phyloP scores from a whole-genome alignment of 2,797 vertebrate genomes.

The Sebastes baramenuke region DNA sequence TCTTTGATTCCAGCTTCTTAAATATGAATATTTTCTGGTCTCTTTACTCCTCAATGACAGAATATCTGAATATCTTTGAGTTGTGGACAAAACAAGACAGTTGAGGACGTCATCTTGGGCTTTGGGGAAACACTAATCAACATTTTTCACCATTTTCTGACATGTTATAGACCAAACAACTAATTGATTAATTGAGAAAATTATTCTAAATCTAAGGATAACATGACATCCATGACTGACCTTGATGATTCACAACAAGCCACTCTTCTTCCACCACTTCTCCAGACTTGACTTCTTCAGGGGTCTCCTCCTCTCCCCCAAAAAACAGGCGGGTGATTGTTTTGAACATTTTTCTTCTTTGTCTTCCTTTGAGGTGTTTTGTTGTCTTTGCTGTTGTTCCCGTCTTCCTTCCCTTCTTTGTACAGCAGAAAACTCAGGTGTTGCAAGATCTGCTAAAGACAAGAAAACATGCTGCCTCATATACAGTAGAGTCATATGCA shows the following conservation, averaged over 20 bases:
- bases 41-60: too few relatives aligned
- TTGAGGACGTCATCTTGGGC: too few relatives aligned
- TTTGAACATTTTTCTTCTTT: slow-evolving; percentile 85
- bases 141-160: too few relatives aligned
- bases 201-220: background rate
- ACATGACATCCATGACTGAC: slow-evolving; percentile 73
- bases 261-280: slow-evolving; percentile 90
- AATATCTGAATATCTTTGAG: too few relatives aligned
- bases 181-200: too few relatives aligned
- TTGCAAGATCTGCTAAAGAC: slow-evolving; percentile 1
- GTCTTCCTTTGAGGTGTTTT: background rate
- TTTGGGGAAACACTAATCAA: too few relatives aligned
- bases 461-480: background rate
- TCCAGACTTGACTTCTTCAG: slow-evolving; percentile 76
- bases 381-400: background rate
- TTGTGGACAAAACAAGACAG: too few relatives aligned
- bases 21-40: too few relatives aligned
- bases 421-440: slow-evolving; percentile 5
- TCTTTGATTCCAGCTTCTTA: too few relatives aligned
- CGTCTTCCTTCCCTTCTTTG: slow-evolving; percentile 13
- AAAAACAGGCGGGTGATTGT: slow-evolving; percentile 90
- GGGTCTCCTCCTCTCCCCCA: slow-evolving; percentile 75
- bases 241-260: slow-evolving; percentile 91
- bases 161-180: too few relatives aligned
- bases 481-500: background rate